Base-by-base conservation (phyloP, 1,140 invertebrate genomes). In the Centruroides vittatus region DNA sequence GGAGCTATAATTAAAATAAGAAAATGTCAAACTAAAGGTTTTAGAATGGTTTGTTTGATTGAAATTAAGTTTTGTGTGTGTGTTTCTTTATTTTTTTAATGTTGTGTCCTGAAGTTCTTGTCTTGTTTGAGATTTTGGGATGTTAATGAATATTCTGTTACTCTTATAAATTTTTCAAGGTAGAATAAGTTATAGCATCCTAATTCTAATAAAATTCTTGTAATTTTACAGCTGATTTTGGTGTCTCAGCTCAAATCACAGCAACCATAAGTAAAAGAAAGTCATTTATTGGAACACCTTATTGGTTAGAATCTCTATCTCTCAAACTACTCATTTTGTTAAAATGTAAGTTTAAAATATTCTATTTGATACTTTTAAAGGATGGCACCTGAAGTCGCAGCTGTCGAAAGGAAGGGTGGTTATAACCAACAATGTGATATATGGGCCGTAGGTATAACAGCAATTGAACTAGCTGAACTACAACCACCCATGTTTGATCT, bases 341-440 rank as follows among this genome's bases (percentile, higher is more conserved):
- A 53, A 53, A 53, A 6, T 34, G 51, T 36, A 7, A 53, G 5
- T 23, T 53, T 23, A 23, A 23, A 53, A 8, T 53, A 3, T 36
- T 53, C 5, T 53, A 0, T 53, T 34, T 23, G 5, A 36, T 53
- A 53, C 49, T 34, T 36, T 53, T 53, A 53, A 53, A 41, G 41
- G 41, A 41, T 41, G 41, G 41, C 41, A 41, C 73, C 78, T 82
- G 91, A 82, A 69, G 95, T 99, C 53, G 96, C 96, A 46, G 96
- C 95, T 59, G 97, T 99, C n/a, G 95, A 99, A 75, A 82, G 93
- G 58, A 97, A 98, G 76, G 96, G 96, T 61, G 96, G 95, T 55
- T 99, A 99, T 73, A 97, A 98, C 77, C 93, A 98, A 73, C 83
- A 96, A 67, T 99, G 96, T 84, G 97, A 99, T 82, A 97, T 99